Conservation (phyloP, 2,113 vertebrate species). For the Percopsis transmontana region DNA sequence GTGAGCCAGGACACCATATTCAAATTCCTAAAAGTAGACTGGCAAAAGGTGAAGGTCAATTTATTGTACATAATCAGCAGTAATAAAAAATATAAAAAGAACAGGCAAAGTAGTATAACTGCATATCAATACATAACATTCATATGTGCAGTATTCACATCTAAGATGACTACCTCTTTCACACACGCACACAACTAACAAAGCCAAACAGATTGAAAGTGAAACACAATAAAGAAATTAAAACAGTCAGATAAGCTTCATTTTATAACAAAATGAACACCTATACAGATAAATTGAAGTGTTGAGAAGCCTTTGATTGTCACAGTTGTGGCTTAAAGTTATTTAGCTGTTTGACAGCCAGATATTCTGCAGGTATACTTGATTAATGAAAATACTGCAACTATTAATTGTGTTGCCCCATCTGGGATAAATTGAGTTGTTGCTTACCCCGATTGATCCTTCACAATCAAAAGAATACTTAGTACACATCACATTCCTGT, state of each 20-base stretch:
- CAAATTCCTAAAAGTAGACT: conserved; percentile 23
- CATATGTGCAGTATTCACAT: conserved; percentile 52
- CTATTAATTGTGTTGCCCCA: conserved; percentile 37
- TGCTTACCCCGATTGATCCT: conserved; percentile 36
- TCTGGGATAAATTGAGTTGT: conserved; percentile 51
- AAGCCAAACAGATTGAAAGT: conserved; percentile 30
- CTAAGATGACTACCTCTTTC: conserved; percentile 8
- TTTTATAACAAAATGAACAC: conserved; percentile 50
- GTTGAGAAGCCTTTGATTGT: conserved; percentile 68
- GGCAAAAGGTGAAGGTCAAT: conserved; percentile 45
- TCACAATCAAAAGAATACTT: conserved; percentile 26
- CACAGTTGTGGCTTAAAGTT: conserved; percentile 60
- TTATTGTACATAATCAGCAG: conserved; percentile 71
- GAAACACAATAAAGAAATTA: conserved; percentile 39
- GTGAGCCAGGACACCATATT: background rate
- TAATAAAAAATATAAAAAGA: conserved; percentile 71
- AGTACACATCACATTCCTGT: conserved; percentile 10
- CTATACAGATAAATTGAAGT: conserved; percentile 34
- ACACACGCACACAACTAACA: conserved; percentile 9
- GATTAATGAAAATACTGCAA: conserved; percentile 47
- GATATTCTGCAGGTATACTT: conserved; percentile 39
- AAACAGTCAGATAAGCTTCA: conserved; percentile 39
- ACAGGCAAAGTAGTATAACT: conserved; percentile 57
- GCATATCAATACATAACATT: conserved; percentile 54
- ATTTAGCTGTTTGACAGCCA: conserved; percentile 73